Conservation (phyloP, 2,797 vertebrate genomes). For the Novumbra hubbsi region DNA sequence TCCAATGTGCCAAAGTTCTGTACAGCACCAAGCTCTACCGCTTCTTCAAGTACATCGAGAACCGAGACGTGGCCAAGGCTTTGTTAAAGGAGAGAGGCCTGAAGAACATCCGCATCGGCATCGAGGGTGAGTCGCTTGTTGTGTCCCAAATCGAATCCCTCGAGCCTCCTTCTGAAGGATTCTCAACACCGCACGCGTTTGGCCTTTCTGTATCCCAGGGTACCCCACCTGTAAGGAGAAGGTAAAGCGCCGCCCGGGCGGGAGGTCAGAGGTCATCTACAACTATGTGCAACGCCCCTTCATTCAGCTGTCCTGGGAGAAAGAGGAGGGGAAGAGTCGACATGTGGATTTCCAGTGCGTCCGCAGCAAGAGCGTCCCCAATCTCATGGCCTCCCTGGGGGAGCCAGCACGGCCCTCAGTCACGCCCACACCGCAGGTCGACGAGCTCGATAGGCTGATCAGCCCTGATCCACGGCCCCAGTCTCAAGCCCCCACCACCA, state of each 20-base stretch:
- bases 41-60: constrained; percentile 85
- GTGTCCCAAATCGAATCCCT: background rate
- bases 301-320: constrained; percentile 85
- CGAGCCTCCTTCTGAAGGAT: background rate
- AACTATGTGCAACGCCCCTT: constrained; percentile 81
- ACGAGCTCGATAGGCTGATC: constrained; percentile 19
- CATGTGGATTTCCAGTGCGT: constrained; percentile 84
- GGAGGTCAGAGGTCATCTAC: constrained; percentile 81
- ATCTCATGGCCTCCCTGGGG: constrained; percentile 65
- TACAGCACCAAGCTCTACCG: constrained; percentile 83
- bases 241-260: constrained; percentile 76
- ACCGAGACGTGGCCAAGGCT: constrained; percentile 78
- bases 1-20: constrained; percentile 64
- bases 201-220: constrained; percentile 54
- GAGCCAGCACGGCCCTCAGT: background rate
- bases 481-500: background rate
- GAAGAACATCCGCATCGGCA: constrained; percentile 83
- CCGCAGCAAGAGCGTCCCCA: constrained; percentile 79
- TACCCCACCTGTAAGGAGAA: constrained; percentile 84
- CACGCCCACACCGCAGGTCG: constrained; percentile 21
- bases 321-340: constrained; percentile 82
- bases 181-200: background rate
- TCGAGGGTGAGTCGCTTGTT: constrained; percentile 70
- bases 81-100: constrained; percentile 79
- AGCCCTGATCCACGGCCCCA: background rate